Percentiles rank a stretch among this genome's conserved stretches.
Conservation (phyloP, 1,140 invertebrate species). For the fruit fly (Drosophila melanogaster) region Release_6_plus_ISO1_MT NC_004354.4:3544501-3545000, state of each 20-base stretch:
- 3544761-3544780: constrained; percentile 69
- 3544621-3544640: constrained; percentile 77
- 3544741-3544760: constrained; percentile 63
- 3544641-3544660: constrained; percentile 67
- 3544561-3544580: neutral
- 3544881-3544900: neutral
- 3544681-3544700: constrained; percentile 2
- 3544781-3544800: constrained; percentile 33
- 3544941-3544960: neutral
- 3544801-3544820: constrained; percentile 8
- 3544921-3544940: neutral
- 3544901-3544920: neutral
- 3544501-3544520: constrained; percentile 78
- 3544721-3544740: constrained; percentile 44
- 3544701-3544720: constrained; percentile 17
- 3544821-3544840: neutral
- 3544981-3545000: neutral
- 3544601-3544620: constrained; percentile 54
- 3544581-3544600: constrained; percentile 1
- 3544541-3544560: constrained; percentile 15
- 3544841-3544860: neutral
- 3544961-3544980: neutral
- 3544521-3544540: constrained; percentile 32
- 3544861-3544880: neutral
- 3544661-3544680: constrained; percentile 13